These are phyloP conservation scores for Ormia ochracea DNA, from an alignment of 2,888 invertebrate genomes.

Conservation along the genomic window DNA sequence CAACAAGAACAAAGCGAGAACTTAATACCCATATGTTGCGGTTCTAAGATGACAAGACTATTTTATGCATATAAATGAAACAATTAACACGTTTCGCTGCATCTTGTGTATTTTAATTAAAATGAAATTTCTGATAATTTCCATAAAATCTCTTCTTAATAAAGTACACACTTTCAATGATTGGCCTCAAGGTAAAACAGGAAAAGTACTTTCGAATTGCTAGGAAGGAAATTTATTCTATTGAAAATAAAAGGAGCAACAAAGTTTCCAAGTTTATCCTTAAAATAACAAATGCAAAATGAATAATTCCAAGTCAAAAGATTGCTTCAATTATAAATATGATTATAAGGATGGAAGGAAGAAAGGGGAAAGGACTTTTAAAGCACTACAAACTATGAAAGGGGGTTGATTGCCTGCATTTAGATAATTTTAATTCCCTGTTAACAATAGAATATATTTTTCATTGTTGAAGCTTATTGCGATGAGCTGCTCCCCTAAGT, in stretches of 20 bases:
- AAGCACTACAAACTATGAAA: neutral
- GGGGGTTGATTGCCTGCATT: slow-evolving; percentile 39
- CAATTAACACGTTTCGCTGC: slow-evolving; percentile 68
- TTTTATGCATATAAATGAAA: slow-evolving; percentile 74
- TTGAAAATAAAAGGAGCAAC: slow-evolving; percentile 29
- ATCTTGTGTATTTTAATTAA: slow-evolving; percentile 36
- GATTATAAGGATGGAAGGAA: neutral
- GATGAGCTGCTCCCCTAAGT: neutral
- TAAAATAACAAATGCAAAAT: slow-evolving; percentile 53
- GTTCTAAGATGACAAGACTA: slow-evolving; percentile 65
- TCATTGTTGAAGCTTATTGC: neutral
- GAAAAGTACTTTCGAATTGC: neutral
- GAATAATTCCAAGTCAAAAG: slow-evolving; percentile 21
- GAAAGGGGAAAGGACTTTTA: neutral
- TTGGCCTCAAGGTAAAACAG: slow-evolving; percentile 34
- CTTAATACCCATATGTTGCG: slow-evolving; percentile 44
- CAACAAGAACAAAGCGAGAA: neutral
- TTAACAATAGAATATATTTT: slow-evolving; percentile 50
- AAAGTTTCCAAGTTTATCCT: slow-evolving; percentile 54
- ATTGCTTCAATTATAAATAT: neutral
- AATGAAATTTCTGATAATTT: slow-evolving; percentile 18
- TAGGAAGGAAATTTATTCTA: neutral
- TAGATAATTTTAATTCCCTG: slow-evolving; percentile 47
- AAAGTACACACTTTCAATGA: neutral
- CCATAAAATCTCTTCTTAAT: slow-evolving; percentile 32